Conservation (phyloP, 1,140 invertebrate genomes). For the Aradophagus sp. region DNA sequence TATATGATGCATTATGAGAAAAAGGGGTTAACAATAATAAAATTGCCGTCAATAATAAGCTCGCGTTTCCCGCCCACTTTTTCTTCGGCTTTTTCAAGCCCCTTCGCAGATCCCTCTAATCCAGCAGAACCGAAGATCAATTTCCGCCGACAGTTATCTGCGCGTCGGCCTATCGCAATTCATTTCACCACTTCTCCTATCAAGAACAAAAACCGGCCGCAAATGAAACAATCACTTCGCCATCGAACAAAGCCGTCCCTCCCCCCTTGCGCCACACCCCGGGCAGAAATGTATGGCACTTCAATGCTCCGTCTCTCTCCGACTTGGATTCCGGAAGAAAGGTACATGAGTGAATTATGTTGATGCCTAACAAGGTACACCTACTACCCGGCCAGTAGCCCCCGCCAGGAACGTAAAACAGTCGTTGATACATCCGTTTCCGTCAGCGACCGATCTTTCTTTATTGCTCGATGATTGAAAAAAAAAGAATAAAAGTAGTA, state of each 20-base stretch:
- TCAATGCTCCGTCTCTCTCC: slow-evolving; percentile 18
- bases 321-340: slow-evolving; percentile 38
- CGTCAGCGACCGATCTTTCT: slow-evolving; percentile 24
- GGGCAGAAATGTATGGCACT: slow-evolving; percentile 39
- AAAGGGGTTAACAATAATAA: too few relatives aligned
- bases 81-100: too few relatives aligned
- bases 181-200: slow-evolving; percentile 1
- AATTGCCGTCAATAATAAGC: too few relatives aligned
- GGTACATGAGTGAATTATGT: slow-evolving; percentile 46
- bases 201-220: slow-evolving; percentile 17
- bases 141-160: too few relatives aligned
- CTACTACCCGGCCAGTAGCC: slow-evolving; percentile 40
- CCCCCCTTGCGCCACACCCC: neutral
- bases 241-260: slow-evolving; percentile 30
- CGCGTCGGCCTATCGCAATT: too few relatives aligned
- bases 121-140: too few relatives aligned
- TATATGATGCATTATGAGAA: too few relatives aligned
- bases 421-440: slow-evolving; percentile 35
- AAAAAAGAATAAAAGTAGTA: slow-evolving; percentile 9
- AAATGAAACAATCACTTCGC: slow-evolving; percentile 37
- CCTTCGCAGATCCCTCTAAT: too few relatives aligned
- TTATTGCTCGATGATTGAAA: slow-evolving; percentile 23
- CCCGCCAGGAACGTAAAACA: slow-evolving; percentile 26
- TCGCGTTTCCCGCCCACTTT: too few relatives aligned
- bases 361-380: slow-evolving; percentile 49